A percentile compares a stretch with the other conserved stretches of the same genome.
Evolutionary conservation across 2,113 vertebrate species (phyloP).

Genomic region (Pongo pygmaeus): DNA sequence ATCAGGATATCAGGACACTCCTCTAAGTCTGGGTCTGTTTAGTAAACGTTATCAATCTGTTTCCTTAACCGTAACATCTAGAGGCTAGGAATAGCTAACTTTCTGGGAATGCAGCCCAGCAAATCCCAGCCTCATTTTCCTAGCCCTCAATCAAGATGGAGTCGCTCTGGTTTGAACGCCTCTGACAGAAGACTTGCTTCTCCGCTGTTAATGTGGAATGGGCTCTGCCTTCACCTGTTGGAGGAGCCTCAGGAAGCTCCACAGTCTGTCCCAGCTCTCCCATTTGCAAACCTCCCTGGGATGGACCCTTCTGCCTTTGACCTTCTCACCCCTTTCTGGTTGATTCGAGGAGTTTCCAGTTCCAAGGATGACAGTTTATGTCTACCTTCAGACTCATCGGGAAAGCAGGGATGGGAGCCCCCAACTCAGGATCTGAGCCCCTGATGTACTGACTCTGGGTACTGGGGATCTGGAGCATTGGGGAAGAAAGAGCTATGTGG

Average conservation of each 20-base stretch:
- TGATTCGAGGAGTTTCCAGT: neutral
- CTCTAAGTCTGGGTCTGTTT: too few relatives aligned
- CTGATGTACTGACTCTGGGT: neutral
- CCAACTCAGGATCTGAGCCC: neutral
- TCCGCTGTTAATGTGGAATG: accelerated
- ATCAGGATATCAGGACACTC: too few relatives aligned
- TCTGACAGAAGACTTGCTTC: too few relatives aligned
- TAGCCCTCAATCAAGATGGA: too few relatives aligned
- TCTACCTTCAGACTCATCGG: neutral
- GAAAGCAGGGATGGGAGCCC: neutral
- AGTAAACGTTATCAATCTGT: too few relatives aligned
- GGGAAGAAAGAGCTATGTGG: too few relatives aligned
- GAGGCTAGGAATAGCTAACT: too few relatives aligned
- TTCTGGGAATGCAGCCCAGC: too few relatives aligned
- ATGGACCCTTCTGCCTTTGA: neutral
- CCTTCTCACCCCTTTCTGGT: neutral
- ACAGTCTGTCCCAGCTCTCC: neutral
- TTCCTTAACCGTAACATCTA: too few relatives aligned
- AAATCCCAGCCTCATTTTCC: too few relatives aligned
- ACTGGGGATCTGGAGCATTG: neutral
- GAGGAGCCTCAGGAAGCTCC: neutral
- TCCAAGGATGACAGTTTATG: neutral
- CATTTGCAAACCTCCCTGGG: accelerated
- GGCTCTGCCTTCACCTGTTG: neutral
- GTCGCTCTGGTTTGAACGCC: too few relatives aligned